Conservation (phyloP, 2,888 invertebrate genomes). For the Temnothorax ravouxi region DNA sequence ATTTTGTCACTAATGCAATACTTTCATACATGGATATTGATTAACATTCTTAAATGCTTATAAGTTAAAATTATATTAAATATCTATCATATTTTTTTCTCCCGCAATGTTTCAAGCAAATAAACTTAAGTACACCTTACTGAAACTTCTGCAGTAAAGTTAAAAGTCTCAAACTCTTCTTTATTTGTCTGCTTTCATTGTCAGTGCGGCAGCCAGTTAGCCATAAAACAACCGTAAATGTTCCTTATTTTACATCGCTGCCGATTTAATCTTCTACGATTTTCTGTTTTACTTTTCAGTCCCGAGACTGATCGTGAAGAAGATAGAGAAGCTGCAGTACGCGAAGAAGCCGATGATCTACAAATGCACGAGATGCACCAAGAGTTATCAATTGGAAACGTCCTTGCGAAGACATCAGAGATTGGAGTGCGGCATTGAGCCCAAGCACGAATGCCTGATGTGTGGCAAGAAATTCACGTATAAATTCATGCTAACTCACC, state of each 20-base stretch:
- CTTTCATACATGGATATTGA: neutral
- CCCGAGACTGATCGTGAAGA: constrained; percentile 72
- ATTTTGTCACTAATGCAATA: neutral
- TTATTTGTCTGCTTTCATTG: neutral
- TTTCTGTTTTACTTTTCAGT: constrained; percentile 71
- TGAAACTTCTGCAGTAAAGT: neutral
- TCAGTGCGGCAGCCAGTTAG: neutral
- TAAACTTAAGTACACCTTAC: neutral
- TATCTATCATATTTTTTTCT: neutral
- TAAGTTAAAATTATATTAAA: constrained; percentile 18
- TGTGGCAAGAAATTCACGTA: constrained; percentile 78
- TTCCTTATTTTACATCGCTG: constrained; percentile 1
- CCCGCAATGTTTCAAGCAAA: neutral
- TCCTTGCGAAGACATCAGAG: constrained; percentile 77
- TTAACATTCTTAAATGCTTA: neutral
- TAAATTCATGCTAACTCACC: constrained; percentile 75
- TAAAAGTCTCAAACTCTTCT: neutral
- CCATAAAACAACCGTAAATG: neutral
- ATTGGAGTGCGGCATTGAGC: constrained; percentile 80
- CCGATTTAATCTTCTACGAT: constrained; percentile 10
- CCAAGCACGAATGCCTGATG: constrained; percentile 77
- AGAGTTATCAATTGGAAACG: constrained; percentile 72
- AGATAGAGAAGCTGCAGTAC: constrained; percentile 66
- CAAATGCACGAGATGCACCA: constrained; percentile 73
- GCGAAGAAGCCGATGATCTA: constrained; percentile 65